Percentiles rank a stretch among this genome's conserved stretches.
phyloP scores from a whole-genome alignment of 2,113 vertebrate genomes.

The Caloenas nicobarica region DNA sequence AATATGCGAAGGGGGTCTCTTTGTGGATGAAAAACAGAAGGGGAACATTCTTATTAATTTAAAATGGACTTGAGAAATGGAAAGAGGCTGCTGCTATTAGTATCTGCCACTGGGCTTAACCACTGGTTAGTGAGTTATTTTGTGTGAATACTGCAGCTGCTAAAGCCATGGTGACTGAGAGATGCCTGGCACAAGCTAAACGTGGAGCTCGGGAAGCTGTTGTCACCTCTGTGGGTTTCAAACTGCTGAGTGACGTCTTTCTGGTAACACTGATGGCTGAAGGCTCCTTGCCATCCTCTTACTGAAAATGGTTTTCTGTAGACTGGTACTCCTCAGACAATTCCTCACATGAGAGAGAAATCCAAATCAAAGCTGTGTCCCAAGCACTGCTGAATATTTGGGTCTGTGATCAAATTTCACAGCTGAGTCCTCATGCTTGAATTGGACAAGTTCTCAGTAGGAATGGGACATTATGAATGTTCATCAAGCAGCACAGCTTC shows the following conservation, averaged over 20 bases:
- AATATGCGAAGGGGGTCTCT: constrained; percentile 86
- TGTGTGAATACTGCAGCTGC: neutral
- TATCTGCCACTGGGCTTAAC: constrained; percentile 72
- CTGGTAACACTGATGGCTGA: neutral
- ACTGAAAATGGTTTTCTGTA: neutral
- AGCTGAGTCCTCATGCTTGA: neutral
- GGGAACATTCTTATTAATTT: constrained; percentile 78
- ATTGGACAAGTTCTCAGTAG: neutral
- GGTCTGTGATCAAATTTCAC: neutral
- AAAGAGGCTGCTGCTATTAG: constrained; percentile 72
- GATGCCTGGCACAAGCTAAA: neutral
- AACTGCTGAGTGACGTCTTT: neutral
- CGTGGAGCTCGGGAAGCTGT: neutral
- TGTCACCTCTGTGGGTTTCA: neutral
- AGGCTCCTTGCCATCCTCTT: neutral
- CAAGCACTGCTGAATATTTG: neutral
- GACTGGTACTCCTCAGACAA: neutral
- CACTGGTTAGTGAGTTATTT: neutral
- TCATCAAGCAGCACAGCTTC: neutral
- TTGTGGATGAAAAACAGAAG: constrained; percentile 79
- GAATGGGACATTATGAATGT: accelerated
- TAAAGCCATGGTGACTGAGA: neutral
- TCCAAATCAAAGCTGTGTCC: neutral
- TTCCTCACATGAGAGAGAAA: neutral
- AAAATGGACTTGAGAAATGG: constrained; percentile 79